Percentiles rank a stretch among this genome's conserved stretches.
Conservation (phyloP, 2,797 vertebrate genomes). For the Rhynchonycteris naso region DNA sequence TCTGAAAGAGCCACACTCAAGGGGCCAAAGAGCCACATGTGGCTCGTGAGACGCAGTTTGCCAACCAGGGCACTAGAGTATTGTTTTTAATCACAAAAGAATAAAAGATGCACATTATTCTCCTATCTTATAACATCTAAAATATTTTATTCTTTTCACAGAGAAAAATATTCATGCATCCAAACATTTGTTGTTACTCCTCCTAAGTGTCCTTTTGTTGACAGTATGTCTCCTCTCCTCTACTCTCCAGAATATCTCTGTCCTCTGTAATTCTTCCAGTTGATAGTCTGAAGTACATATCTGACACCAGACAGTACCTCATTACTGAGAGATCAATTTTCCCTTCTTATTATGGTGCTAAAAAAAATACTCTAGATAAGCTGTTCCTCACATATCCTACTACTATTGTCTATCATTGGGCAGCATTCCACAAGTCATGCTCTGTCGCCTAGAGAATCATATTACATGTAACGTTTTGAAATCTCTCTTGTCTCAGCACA, state of each 20-base stretch:
- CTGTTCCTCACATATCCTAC: background rate
- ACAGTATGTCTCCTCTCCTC: background rate
- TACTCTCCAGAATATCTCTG: background rate
- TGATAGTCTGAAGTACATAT: background rate
- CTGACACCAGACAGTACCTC: background rate
- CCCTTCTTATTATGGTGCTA: background rate
- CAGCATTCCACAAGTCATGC: background rate
- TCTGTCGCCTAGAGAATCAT: background rate
- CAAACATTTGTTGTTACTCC: background rate
- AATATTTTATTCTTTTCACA: background rate
- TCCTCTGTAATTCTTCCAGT: background rate
- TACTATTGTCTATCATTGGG: background rate
- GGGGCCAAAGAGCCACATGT: too few relatives aligned
- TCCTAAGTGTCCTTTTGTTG: background rate
- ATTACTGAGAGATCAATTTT: background rate
- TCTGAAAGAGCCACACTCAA: too few relatives aligned
- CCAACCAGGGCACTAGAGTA: background rate
- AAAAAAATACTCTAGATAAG: background rate
- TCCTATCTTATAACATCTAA: background rate
- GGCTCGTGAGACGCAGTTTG: too few relatives aligned
- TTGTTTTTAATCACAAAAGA: conserved; percentile 11
- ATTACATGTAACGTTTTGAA: background rate
- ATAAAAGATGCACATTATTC: background rate
- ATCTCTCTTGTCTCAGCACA: background rate
- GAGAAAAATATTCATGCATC: background rate